Base-by-base conservation (phyloP, 2,113 vertebrate genomes). In the Neoarius graeffei region DNA sequence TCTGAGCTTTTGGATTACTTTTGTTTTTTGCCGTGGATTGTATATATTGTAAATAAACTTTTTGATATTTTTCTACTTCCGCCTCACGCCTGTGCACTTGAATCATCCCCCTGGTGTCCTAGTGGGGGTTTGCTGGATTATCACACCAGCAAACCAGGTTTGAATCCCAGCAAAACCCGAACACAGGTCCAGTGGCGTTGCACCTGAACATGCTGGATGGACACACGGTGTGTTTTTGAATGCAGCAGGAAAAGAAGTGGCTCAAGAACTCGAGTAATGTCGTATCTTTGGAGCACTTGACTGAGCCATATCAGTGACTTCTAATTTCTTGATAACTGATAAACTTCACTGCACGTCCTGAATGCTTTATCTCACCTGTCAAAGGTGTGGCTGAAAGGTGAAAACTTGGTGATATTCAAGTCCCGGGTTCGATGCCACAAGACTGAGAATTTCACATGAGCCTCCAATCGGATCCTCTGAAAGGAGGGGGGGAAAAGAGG, bases 381-480 rank as follows among this genome's bases (percentile, higher is more conserved):
- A 94, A 99, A 99, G 23, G 98, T 98, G 83, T 98, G 98, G 87
- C 96, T 97, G 90, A 98, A 99, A 84, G 98, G 97, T 89, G 98
- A 97, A 0, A 97, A 97, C 91, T 99, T 99, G 92, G 96, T 98
- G 92, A 99, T 96, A 92, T 99, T 98, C 86, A 99, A 94, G 91
- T 99, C 98, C 89, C 98, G 96, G 59, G 98, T 99, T 69, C 99
- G 95, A 93, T 99, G 98, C 98, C 98, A 99, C 15, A 99, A 96
- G 57, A 99, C 96, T 60, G 98, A 97, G 93, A 99, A 99, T 91
- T 98, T 99, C 35, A 98, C 96, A 77, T 99, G 98, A 86, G 98
- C 97, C 93, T 99, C 97, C 95, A 99, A 95, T 27, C 96, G 96
- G 91, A 97, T 94, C 94, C 97, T 98, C 98, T 96, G 91, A 84